These are phyloP conservation scores for Trimorus sp. DNA, from an alignment of 2,888 invertebrate species.

Conservation along the genomic window DNA sequence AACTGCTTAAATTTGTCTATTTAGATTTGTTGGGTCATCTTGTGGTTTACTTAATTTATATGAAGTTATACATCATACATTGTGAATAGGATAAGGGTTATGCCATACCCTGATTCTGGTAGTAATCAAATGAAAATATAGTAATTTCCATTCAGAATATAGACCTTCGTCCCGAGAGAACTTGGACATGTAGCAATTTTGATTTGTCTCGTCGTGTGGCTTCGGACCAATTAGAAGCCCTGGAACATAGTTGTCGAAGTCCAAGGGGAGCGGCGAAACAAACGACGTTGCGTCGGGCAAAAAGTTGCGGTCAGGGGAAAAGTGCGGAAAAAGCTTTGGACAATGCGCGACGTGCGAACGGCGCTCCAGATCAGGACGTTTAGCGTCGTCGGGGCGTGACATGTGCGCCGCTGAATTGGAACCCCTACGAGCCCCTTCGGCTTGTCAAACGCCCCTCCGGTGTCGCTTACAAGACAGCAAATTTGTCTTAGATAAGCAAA, in stretches of 20 bases:
- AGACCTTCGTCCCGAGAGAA: too few species aligned
- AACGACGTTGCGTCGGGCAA: slow-evolving; percentile 61
- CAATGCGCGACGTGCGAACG: slow-evolving; percentile 42
- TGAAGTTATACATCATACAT: too few species aligned
- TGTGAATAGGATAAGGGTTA: too few species aligned
- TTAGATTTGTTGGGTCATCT: too few species aligned
- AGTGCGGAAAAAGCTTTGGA: slow-evolving; percentile 20
- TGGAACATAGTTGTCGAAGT: not conserved
- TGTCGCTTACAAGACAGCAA: slow-evolving; percentile 80
- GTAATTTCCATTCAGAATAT: too few species aligned
- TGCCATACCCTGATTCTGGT: too few species aligned
- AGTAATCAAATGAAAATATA: not conserved
- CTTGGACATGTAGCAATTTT: not conserved
- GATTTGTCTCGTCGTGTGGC: not conserved
- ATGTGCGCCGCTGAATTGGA: slow-evolving; percentile 52
- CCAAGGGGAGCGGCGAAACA: slow-evolving; percentile 67
- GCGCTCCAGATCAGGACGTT: slow-evolving; percentile 41
- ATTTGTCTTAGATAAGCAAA: slow-evolving; percentile 81
- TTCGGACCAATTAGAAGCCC: not conserved
- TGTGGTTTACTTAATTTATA: too few species aligned
- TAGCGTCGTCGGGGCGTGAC: slow-evolving; percentile 66
- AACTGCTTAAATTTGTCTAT: too few species aligned
- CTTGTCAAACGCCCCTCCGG: slow-evolving; percentile 79
- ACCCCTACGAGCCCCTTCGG: slow-evolving; percentile 74
- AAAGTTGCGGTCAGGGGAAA: slow-evolving; percentile 37